Evolutionary conservation across 2,797 vertebrate genomes (phyloP).

Genomic region (Sebastes flavidus): DNA sequence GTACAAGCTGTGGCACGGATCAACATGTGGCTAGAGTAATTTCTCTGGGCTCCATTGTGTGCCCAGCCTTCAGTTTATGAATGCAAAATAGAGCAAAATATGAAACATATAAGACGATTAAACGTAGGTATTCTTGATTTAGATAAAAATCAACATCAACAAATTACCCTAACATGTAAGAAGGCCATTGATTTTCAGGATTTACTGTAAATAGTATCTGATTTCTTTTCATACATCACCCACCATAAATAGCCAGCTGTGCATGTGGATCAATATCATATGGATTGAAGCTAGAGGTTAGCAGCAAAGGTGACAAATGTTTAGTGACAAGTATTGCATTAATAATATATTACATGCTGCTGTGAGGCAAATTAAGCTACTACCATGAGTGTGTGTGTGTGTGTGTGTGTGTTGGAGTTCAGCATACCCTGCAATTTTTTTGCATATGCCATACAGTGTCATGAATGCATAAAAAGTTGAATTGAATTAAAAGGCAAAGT

Average conservation of each 20-base stretch:
- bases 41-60: not conserved
- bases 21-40: not conserved
- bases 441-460: not conserved
- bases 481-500: constrained; percentile 13
- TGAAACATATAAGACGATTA: not conserved
- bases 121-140: not conserved
- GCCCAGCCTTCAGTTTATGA: not conserved
- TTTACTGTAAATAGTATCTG: not conserved
- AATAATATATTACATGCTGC: constrained; percentile 3
- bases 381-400: not conserved
- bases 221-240: not conserved
- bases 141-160: not conserved
- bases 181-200: not conserved
- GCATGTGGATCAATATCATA: constrained; percentile 34
- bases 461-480: not conserved
- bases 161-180: not conserved
- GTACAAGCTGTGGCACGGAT: not conserved
- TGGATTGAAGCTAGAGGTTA: constrained; percentile 36
- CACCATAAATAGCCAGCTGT: not conserved
- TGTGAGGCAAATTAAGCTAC: not conserved
- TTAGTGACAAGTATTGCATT: constrained; percentile 29
- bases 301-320: constrained; percentile 20
- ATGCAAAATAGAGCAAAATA: not conserved
- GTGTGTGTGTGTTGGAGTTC: not conserved
- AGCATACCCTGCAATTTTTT: not conserved